These are phyloP conservation scores for Epizoanthus fatuus DNA, from an alignment of 92 coral and sea anemone genomes.

Conservation along the genomic window DNA sequence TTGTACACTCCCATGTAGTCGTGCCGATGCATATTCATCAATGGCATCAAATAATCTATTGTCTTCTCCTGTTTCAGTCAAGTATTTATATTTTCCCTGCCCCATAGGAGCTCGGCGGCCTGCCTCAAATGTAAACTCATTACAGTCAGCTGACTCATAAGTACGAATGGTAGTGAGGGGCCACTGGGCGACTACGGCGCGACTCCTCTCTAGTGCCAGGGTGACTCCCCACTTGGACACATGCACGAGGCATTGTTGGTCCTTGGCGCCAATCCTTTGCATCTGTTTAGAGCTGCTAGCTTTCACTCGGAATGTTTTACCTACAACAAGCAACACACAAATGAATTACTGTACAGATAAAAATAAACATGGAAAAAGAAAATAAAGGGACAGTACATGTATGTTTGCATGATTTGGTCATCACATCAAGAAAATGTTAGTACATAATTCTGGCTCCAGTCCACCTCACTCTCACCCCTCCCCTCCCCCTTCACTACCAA, in stretches of 20 bases:
- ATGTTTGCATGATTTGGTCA: too few relatives aligned
- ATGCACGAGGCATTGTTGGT: conserved; percentile 90
- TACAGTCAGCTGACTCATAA: conserved; percentile 91
- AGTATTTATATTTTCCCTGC: conserved; percentile 87
- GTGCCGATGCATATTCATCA: conserved; percentile 84
- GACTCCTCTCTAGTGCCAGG: conserved; percentile 93
- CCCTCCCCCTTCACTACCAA: too few relatives aligned
- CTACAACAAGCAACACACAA: conserved; percentile 48
- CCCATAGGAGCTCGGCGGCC: conserved; percentile 99
- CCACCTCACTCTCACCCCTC: too few relatives aligned
- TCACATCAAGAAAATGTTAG: too few relatives aligned
- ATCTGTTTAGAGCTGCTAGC: conserved; percentile 86
- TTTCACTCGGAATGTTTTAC: conserved; percentile 86
- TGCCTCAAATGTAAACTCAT: conserved; percentile 94
- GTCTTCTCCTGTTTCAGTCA: conserved; percentile 91
- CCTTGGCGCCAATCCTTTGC: conserved; percentile 96
- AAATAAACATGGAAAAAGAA: neutral
- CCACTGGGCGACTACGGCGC: conserved; percentile 98
- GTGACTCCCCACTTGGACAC: conserved; percentile 96
- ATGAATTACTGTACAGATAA: neutral
- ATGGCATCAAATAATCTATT: conserved; percentile 92
- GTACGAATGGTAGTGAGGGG: conserved; percentile 96
- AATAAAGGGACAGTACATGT: too few relatives aligned
- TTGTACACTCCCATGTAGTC: conserved; percentile 63
- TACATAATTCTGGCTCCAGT: too few relatives aligned